Evolutionary conservation across 1,140 invertebrate species (phyloP), one percentile per base, ranked within the genome.

Genomic region (Drosophila ogumai): DNA sequence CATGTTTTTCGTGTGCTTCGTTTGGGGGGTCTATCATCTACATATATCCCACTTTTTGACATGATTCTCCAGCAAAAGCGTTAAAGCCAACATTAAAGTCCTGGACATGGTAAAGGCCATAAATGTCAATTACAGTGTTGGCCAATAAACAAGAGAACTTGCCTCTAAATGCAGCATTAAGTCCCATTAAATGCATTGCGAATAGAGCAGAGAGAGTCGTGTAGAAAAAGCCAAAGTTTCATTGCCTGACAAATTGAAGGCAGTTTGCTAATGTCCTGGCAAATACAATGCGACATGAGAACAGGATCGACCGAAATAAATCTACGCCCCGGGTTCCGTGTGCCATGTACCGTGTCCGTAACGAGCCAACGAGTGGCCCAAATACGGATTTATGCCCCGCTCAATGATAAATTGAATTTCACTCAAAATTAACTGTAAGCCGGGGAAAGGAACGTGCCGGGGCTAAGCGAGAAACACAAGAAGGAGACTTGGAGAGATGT

Each of bases 321-420:
- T 88, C 80, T 71, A 68, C 32, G 74, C 49, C 52, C 46, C 25
- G 64, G 25, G n/a, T 41, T 58, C 63, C 60, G 32, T 34, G 31
- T 38, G 7, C 58, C 54, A 25, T 67, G 52, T 52, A 28, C 50
- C 49, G 44, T 60, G 81, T 75, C 67, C 67, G 66, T 79, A 74
- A 76, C 71, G 72, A 73, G 63, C 74, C 55, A 75, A 75, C 52
- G 52, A 80, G 69, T 82, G 76, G 60, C 67, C 82, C 68, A 86
- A 82, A 82, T 87, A 55, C 68, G 77, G 84, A 88, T 87, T 87
- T 88, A 90, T 88, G 80, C 59, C 66, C 76, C 71, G 71, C 81
- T 66, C 80, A 88, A 75, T 88, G 85, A 88, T 90, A 88, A 88
- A 88, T 88, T 88, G 85, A 90, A 90, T 90, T 90, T 90, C 77